Evolutionary conservation across 2,888 invertebrate species (phyloP), one percentile per base, ranked within the genome.

Genomic region (Phengaris alcon): DNA sequence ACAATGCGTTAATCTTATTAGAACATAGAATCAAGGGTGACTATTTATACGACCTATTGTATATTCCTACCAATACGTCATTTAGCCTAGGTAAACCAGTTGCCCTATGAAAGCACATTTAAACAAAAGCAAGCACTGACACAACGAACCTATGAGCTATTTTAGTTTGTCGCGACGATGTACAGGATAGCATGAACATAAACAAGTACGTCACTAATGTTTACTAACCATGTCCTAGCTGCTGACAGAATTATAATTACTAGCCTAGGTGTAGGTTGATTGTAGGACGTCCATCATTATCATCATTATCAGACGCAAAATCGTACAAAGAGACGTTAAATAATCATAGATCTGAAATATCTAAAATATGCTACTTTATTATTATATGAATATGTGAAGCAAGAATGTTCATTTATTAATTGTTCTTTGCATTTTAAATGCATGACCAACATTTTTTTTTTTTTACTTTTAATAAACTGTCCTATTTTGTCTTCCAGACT

Each of bases 401-500:
- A 35, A 35, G 4, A 35, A 35, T 35, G 1, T 35, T 35, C 35
- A 35, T 35, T 35, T 35, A 35, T 35, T 1, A 22, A 22, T 35
- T 35, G 35, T 35, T 35, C 4, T 35, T 22, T 22, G 22, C 46
- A 6, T 46, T 46, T 6, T 46, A 52, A 10, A 52, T 52, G 10
- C 52, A 52, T 52, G 48, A 48, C 48, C 6, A 7, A 6, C n/a
- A n/a, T n/a, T n/a, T n/a, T n/a, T n/a, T n/a, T n/a, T n/a, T n/a
- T n/a, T n/a, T n/a, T 48, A 48, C 4, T 48, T 48, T 48, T 15
- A 15, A n/a, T 2, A 7, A 59, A 7, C 22, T 15, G 15, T 59
- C 15, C 22, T 2, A 54, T 72, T 72, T 35, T 35, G 8, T 9
- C 54, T 82, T 77, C 22, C 83, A 94, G 94, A 77, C 91, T 99